Conservation (phyloP, 2,113 vertebrate species). For the Pollachius pollachius region DNA sequence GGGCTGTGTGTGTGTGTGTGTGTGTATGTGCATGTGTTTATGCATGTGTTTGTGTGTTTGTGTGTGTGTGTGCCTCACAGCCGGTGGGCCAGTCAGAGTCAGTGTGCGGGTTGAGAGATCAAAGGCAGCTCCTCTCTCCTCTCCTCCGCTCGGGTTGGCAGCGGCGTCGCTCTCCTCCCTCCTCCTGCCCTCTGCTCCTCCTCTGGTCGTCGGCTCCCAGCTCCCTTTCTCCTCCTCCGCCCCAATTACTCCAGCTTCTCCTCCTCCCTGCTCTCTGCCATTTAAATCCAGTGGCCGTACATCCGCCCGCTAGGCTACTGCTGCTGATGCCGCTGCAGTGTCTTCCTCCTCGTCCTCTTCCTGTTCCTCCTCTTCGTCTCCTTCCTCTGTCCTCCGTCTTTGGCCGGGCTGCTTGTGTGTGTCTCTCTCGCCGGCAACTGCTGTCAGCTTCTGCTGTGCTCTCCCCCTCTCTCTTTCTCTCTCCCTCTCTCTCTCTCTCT, state of each 20-base stretch:
- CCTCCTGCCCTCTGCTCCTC: constrained; percentile 32
- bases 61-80: constrained; percentile 54
- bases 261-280: constrained; percentile 29
- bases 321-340: too few relatives aligned
- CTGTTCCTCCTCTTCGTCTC: constrained; percentile 20
- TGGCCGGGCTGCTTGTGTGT: constrained; percentile 36
- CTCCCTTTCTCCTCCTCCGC: constrained; percentile 48
- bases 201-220: constrained; percentile 33
- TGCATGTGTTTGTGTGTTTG: constrained; percentile 39
- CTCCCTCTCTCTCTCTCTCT: constrained; percentile 57
- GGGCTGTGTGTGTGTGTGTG: constrained; percentile 3
- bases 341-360: neutral
- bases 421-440: constrained; percentile 35
- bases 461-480: constrained; percentile 26
- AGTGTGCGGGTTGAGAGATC: constrained; percentile 56
- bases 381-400: constrained; percentile 34
- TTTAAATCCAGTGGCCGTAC: constrained; percentile 54
- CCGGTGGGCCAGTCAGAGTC: constrained; percentile 29
- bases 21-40: constrained; percentile 20
- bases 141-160: constrained; percentile 24
- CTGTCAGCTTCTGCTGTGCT: constrained; percentile 21
- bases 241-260: constrained; percentile 45
- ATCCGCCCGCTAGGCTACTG: constrained; percentile 28
- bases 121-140: constrained; percentile 51
- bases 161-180: constrained; percentile 4